Conservation (phyloP, 2,888 invertebrate species). For the Lymantria dispar region DNA sequence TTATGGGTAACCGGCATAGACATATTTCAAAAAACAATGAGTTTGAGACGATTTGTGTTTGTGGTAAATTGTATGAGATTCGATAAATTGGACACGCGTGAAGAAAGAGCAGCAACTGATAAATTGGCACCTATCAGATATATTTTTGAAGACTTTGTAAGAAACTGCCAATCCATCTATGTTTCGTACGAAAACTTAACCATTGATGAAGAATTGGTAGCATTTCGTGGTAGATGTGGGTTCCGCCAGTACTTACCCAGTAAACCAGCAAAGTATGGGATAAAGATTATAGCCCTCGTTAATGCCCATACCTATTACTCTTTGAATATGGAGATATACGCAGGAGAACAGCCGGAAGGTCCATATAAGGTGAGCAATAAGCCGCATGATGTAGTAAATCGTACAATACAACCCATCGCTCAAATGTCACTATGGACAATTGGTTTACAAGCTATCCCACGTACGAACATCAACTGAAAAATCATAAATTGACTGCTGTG, state of each 20-base stretch:
- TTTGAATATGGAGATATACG: constrained; percentile 22
- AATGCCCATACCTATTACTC: constrained; percentile 20
- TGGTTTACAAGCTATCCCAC: constrained; percentile 10
- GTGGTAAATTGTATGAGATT: neutral
- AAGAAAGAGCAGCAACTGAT: neutral
- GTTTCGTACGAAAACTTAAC: neutral
- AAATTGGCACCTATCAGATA: neutral
- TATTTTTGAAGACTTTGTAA: no score
- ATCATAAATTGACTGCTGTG: constrained; percentile 2
- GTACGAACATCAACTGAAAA: constrained; percentile 6
- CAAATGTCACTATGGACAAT: constrained; percentile 7
- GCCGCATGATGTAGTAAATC: constrained; percentile 13
- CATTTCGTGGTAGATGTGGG: constrained; percentile 20
- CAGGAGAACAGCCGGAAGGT: constrained; percentile 20
- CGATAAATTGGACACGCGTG: neutral
- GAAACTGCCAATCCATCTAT: no score
- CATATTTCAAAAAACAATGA: neutral
- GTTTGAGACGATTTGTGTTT: neutral
- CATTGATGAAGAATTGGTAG: constrained; percentile 14
- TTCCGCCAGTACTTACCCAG: constrained; percentile 20
- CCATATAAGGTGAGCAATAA: constrained; percentile 14
- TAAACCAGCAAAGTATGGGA: constrained; percentile 23
- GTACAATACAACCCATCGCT: constrained; percentile 7
- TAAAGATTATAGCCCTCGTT: constrained; percentile 22
- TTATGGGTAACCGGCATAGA: neutral